Percentiles rank a stretch among this genome's conserved stretches.
phyloP scores from a whole-genome alignment of 2,113 vertebrate species.

The Epinephelus cyanopodus region DNA sequence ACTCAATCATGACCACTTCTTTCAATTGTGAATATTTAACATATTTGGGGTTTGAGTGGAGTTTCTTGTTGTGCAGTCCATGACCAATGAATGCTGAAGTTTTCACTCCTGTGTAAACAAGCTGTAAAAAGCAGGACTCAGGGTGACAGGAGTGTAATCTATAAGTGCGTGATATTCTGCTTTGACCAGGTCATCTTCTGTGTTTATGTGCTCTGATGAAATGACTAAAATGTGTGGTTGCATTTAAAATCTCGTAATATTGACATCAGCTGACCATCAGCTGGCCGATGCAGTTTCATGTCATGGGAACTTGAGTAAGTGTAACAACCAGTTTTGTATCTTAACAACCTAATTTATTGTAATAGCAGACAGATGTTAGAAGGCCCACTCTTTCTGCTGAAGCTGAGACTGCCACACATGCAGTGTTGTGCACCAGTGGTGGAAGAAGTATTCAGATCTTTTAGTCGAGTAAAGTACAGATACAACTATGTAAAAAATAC shows the following conservation, averaged over 20 bases:
- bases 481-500: neutral
- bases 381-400: neutral
- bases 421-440: neutral
- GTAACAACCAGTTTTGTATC: slow-evolving; percentile 9
- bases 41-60: neutral
- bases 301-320: slow-evolving; percentile 11
- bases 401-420: neutral
- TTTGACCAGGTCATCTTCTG: neutral
- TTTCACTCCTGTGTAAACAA: neutral
- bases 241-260: neutral
- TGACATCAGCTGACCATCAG: neutral
- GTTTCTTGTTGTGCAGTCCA: neutral
- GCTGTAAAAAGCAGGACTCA: neutral
- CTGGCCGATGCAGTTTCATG: neutral
- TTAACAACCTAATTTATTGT: slow-evolving; percentile 27
- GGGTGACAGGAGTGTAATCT: neutral
- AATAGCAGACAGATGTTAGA: slow-evolving; percentile 40
- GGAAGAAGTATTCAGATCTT: neutral
- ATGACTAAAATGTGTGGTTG: neutral
- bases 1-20: neutral
- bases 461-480: neutral
- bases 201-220: neutral
- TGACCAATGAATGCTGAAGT: too few species aligned
- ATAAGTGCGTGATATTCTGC: neutral
- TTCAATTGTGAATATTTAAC: neutral